A percentile compares a stretch with the other conserved stretches of the same genome.
Evolutionary conservation across 2,888 invertebrate genomes (phyloP).

Genomic region (Atethmia centrago): DNA sequence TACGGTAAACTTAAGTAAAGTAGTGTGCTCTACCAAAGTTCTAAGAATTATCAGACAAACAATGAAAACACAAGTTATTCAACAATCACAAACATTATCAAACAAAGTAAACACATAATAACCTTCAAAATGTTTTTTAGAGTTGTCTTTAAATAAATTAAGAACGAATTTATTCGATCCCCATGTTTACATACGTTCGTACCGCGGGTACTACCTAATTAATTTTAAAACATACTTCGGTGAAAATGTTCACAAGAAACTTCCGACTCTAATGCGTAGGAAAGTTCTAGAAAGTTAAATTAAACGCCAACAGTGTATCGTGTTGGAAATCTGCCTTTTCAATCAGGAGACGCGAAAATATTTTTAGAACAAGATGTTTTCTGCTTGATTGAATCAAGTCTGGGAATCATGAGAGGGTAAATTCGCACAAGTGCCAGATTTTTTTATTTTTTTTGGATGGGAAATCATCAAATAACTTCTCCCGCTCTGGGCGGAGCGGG

Average conservation of each 20-base stretch:
- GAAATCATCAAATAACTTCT: too few species aligned
- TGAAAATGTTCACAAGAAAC: conserved; percentile 56
- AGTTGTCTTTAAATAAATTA: conserved; percentile 48
- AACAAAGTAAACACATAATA: conserved; percentile 45
- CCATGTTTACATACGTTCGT: conserved; percentile 47
- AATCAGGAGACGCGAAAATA: conserved; percentile 24
- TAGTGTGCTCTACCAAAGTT: not conserved
- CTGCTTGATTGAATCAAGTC: conserved; percentile 12
- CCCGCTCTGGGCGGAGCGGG: too few species aligned
- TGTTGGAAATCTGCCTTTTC: conserved; percentile 46
- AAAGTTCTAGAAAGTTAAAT: conserved; percentile 70
- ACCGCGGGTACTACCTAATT: conserved; percentile 51
- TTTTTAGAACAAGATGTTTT: conserved; percentile 2
- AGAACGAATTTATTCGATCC: conserved; percentile 51
- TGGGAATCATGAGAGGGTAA: not conserved
- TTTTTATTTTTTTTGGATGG: too few species aligned
- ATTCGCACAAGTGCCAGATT: too few species aligned
- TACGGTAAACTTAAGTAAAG: not conserved
- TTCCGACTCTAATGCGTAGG: conserved; percentile 47
- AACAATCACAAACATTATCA: conserved; percentile 19
- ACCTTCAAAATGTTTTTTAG: conserved; percentile 30
- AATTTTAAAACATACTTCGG: conserved; percentile 62
- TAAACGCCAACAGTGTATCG: conserved; percentile 67
- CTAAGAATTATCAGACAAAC: conserved; percentile 11
- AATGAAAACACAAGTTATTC: conserved; percentile 21